Evolutionary conservation across 2,797 vertebrate genomes (phyloP).

Genomic region (Enteromius anoplus): DNA sequence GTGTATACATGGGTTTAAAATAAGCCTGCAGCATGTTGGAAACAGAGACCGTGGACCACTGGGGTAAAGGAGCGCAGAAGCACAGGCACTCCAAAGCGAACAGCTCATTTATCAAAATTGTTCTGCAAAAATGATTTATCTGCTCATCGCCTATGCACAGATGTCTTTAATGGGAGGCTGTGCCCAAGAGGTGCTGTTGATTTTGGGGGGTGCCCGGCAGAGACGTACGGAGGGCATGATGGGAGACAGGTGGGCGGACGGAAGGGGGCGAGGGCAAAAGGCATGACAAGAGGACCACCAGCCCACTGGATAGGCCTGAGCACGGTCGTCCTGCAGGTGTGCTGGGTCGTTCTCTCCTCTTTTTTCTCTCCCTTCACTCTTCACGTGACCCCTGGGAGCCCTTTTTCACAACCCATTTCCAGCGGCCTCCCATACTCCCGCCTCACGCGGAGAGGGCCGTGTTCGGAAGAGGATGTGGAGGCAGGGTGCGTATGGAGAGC

Average conservation of each 20-base stretch:
- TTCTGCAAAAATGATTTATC: conserved; percentile 77
- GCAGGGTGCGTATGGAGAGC: conserved; percentile 51
- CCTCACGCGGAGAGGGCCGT: conserved; percentile 47
- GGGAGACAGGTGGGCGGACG: conserved; percentile 12
- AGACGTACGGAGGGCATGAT: conserved; percentile 27
- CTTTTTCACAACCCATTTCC: conserved; percentile 66
- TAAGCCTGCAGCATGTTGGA: conserved; percentile 60
- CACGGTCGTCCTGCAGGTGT: conserved; percentile 49
- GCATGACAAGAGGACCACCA: conserved; percentile 33
- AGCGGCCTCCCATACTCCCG: conserved; percentile 49
- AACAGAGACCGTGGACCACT: conserved; percentile 52
- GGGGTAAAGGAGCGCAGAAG: conserved; percentile 62
- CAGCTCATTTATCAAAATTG: conserved; percentile 75
- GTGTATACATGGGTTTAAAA: conserved; percentile 56
- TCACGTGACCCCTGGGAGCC: conserved; percentile 53
- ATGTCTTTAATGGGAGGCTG: conserved; percentile 68
- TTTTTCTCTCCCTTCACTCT: conserved; percentile 29
- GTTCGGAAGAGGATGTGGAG: conserved; percentile 40
- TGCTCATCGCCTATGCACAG: conserved; percentile 72
- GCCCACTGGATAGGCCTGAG: not conserved
- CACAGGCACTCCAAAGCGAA: conserved; percentile 54
- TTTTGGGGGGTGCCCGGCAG: conserved; percentile 50
- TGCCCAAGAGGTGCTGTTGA: conserved; percentile 69
- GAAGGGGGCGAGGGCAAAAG: conserved; percentile 10
- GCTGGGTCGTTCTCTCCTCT: conserved; percentile 37